phyloP scores from a whole-genome alignment of 1,140 invertebrate species.

The Colletes latitarsis region DNA sequence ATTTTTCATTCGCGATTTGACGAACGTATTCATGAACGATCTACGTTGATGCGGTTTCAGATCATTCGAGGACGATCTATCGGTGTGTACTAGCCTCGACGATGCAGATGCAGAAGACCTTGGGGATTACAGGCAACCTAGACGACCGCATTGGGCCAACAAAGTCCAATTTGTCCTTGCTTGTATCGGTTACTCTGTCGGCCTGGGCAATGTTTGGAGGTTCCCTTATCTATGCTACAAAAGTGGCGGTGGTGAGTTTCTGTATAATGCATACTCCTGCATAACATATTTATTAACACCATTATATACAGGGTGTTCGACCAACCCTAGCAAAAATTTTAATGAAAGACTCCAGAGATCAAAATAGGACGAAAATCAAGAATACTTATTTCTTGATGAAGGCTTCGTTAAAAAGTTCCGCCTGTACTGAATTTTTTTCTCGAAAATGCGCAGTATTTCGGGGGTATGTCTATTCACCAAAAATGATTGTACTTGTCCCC shows the following conservation, averaged over 20 bases:
- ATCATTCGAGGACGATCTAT: slow-evolving; percentile 83
- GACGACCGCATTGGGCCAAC: slow-evolving; percentile 92
- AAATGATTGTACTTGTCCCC: no score
- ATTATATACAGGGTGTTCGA: no score
- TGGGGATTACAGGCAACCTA: slow-evolving; percentile 86
- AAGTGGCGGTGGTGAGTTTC: slow-evolving; percentile 88
- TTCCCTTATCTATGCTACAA: slow-evolving; percentile 93
- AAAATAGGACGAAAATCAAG: no score
- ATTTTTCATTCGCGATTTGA: slow-evolving; percentile 81
- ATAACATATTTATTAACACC: no score
- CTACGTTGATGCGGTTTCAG: slow-evolving; percentile 21
- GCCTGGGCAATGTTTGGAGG: slow-evolving; percentile 95
- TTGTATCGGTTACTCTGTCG: slow-evolving; percentile 95
- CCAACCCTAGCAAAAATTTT: no score
- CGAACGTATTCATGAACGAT: neutral
- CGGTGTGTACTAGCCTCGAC: slow-evolving; percentile 85
- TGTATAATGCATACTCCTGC: neutral
- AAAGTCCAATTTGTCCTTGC: slow-evolving; percentile 95
- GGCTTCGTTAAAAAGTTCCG: no score
- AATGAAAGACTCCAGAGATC: no score
- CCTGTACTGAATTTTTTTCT: no score
- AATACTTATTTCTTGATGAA: no score
- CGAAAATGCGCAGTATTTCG: no score
- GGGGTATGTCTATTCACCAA: no score
- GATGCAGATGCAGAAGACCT: slow-evolving; percentile 84